phyloP scores from a whole-genome alignment of 2,113 vertebrate species.

The Zosterops hypoxanthus region DNA sequence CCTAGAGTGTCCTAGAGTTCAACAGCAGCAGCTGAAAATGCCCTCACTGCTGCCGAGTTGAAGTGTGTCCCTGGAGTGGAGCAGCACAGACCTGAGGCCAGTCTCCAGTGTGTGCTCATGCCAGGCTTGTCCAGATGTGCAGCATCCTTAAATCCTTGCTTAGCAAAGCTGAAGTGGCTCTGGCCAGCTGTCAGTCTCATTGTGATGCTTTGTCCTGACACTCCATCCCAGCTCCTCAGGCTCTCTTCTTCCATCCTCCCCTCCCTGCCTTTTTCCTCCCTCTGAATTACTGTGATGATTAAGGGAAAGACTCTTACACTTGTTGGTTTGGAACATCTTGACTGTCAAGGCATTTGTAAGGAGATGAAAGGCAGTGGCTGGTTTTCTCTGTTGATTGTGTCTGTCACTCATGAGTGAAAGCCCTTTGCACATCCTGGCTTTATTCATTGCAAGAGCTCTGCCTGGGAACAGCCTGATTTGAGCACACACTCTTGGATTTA shows the following conservation, averaged over 20 bases:
- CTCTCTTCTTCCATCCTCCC: neutral
- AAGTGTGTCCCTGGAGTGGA: neutral
- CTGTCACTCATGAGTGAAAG: neutral
- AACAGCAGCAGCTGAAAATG: neutral
- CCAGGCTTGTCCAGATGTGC: neutral
- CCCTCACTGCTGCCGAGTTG: neutral
- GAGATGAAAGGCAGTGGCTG: neutral
- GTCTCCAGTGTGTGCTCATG: neutral
- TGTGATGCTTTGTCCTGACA: accelerated
- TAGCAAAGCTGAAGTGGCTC: neutral
- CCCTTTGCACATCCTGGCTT: neutral
- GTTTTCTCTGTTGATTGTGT: neutral
- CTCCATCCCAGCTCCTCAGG: neutral
- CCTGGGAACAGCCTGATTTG: neutral
- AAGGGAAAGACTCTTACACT: neutral
- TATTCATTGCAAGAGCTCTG: neutral
- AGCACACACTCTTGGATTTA: neutral
- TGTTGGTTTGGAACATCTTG: neutral
- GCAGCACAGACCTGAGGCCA: neutral
- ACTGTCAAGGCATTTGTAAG: neutral
- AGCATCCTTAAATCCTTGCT: neutral
- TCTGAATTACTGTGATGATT: neutral
- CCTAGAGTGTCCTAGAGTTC: accelerated
- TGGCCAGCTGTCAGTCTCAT: neutral
- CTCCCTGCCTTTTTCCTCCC: neutral